phyloP scores from a whole-genome alignment of 2,888 invertebrate genomes.

The Desoria tigrina region DNA sequence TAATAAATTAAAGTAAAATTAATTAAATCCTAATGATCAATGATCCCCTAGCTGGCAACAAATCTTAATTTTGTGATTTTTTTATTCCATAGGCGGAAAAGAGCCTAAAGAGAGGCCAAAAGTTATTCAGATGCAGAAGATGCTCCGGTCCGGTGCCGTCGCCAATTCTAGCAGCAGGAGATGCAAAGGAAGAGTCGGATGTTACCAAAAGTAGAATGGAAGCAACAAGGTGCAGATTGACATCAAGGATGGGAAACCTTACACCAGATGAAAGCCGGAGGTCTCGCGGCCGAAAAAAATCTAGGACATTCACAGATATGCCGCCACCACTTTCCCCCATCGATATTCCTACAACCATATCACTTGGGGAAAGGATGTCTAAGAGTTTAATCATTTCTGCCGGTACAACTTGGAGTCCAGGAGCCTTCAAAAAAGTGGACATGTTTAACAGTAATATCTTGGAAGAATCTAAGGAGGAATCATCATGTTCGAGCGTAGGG shows the following conservation, averaged over 20 bases:
- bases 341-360: not conserved
- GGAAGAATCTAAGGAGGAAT: not conserved
- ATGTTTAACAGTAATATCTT: not conserved
- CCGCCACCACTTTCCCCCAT: conserved; percentile 5
- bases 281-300: conserved; percentile 26
- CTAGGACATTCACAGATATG: conserved; percentile 6
- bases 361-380: conserved; percentile 25
- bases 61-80: not conserved
- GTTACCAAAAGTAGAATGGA: not conserved
- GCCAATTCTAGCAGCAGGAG: conserved; percentile 29
- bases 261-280: not conserved
- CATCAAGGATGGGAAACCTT: conserved; percentile 18
- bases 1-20: too few relatives aligned
- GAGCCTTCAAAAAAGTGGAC: not conserved
- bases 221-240: conserved; percentile 24
- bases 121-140: conserved; percentile 54
- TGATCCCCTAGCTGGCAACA: too few relatives aligned
- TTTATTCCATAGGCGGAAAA: conserved; percentile 35
- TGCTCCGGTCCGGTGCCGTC: conserved; percentile 54
- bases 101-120: conserved; percentile 53
- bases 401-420: conserved; percentile 15
- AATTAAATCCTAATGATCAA: too few relatives aligned
- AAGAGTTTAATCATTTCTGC: conserved; percentile 24
- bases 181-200: not conserved
- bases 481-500: conserved; percentile 24